These are phyloP conservation scores for Pristiophorus japonicus DNA, from an alignment of 2,113 vertebrate genomes.

Conservation along the genomic window DNA sequence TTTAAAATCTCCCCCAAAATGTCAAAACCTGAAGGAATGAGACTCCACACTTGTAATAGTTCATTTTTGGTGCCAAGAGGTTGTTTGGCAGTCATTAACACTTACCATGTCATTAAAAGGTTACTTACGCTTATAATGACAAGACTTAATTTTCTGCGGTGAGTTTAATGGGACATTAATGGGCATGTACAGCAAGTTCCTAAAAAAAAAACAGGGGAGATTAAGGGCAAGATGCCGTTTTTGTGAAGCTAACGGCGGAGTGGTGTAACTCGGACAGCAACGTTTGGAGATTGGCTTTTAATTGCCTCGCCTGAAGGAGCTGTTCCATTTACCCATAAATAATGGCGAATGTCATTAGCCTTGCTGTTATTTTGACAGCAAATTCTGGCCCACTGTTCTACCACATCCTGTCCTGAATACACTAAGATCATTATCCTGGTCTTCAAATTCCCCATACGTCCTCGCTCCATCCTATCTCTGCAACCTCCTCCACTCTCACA, in stretches of 20 bases:
- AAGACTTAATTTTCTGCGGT: not conserved
- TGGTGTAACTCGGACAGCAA: not conserved
- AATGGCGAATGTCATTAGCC: not conserved
- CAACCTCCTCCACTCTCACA: not conserved
- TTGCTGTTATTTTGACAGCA: not conserved
- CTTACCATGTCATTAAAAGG: not conserved
- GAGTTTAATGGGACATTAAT: not conserved
- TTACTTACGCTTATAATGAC: not conserved
- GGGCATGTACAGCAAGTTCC: not conserved
- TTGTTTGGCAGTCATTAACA: not conserved
- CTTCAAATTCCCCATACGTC: not conserved
- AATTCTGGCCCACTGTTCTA: not conserved
- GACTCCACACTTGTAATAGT: not conserved
- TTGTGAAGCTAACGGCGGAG: not conserved
- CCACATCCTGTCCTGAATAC: not conserved
- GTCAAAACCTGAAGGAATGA: not conserved
- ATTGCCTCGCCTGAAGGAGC: not conserved
- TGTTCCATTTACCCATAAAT: not conserved
- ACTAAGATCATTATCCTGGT: not conserved
- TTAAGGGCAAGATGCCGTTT: not conserved
- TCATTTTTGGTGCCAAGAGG: not conserved
- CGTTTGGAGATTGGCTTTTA: not conserved
- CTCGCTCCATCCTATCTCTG: not conserved
- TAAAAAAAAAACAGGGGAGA: not conserved
- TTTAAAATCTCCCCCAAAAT: not conserved